Conservation (phyloP, 2,797 vertebrate genomes). For the Tokudaia muenninki region DNA sequence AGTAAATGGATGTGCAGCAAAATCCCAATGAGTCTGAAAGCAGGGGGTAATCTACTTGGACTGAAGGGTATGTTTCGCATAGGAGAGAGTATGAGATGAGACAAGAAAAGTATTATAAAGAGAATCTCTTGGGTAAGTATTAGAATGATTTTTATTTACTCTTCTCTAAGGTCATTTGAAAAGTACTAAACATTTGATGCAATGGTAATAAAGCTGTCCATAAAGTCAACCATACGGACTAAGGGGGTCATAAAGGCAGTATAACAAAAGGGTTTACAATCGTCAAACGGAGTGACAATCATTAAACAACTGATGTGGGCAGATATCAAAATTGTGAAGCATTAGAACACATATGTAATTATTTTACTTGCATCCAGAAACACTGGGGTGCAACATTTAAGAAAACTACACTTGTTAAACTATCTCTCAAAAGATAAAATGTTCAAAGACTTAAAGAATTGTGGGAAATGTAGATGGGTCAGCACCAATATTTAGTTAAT, state of each 20-base stretch:
- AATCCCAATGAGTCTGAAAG: neutral
- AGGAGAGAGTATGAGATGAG: neutral
- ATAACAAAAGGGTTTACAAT: neutral
- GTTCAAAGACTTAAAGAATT: neutral
- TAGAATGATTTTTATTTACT: neutral
- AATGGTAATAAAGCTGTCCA: neutral
- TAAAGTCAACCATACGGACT: neutral
- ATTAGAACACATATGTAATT: neutral
- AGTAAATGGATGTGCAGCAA: neutral
- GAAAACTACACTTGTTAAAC: neutral
- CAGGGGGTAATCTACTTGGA: neutral
- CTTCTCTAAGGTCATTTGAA: neutral
- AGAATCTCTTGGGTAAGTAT: neutral
- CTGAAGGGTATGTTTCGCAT: neutral
- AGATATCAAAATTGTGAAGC: neutral
- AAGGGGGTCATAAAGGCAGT: neutral
- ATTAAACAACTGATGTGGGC: neutral
- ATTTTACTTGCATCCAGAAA: constrained; percentile 9
- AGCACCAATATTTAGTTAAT: neutral
- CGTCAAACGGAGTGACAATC: neutral
- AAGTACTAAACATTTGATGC: neutral
- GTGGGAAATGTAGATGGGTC: neutral
- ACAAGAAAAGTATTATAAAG: constrained; percentile 11
- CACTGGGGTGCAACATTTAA: neutral
- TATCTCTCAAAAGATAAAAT: neutral